Base-by-base conservation (phyloP, 92 coral and sea anemone species). In the Heliopora coerulea region DNA sequence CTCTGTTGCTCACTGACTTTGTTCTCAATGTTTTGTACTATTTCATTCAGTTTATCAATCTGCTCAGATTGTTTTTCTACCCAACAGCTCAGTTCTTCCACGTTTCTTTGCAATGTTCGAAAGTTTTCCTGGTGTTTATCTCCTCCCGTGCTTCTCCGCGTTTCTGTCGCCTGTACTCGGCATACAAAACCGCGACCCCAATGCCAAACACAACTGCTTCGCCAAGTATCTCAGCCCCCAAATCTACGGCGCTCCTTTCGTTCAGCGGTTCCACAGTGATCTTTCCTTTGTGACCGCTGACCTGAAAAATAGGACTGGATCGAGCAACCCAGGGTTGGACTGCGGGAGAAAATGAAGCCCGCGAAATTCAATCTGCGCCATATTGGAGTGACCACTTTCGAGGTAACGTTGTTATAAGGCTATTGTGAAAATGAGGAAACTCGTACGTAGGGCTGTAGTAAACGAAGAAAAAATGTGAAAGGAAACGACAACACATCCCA, bases 131-230 rank as follows among this genome's bases (percentile, higher is more conserved):
- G 90, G 68, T 92, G 97, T 30, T 68, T 72, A 33, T 83, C 65
- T 92, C 96, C 44, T 87, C 91, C 13, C 54, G 62, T 25, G 80
- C 87, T 3, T 89, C 97, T 39, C 91, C 86, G 10, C 76, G 88
- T 65, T 83, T 80, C 41, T 91, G 88, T 78, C 97, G 83, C 21
- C 83, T 84, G 69, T 89, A 87, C 88, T 92, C 96, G 26, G 83
- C 84, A 79, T 74, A 77, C 34, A 92, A 39, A 26, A 87, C 78
- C 13, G 79, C 81, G 42, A 83, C 90, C 24, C 90, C 97, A 26
- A 92, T 81, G 11, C 85, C 77, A 80, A 87, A 89, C 61, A 89
- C 73, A 65, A 89, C 83, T 17, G 48, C 74, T 23, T 67, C 74
- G 15, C 74, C 74, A 1, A 67, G 74, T 37, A 67, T 44, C 29